Conservation (phyloP, 2,113 vertebrate genomes). For the Mormyrus lacerda region DNA sequence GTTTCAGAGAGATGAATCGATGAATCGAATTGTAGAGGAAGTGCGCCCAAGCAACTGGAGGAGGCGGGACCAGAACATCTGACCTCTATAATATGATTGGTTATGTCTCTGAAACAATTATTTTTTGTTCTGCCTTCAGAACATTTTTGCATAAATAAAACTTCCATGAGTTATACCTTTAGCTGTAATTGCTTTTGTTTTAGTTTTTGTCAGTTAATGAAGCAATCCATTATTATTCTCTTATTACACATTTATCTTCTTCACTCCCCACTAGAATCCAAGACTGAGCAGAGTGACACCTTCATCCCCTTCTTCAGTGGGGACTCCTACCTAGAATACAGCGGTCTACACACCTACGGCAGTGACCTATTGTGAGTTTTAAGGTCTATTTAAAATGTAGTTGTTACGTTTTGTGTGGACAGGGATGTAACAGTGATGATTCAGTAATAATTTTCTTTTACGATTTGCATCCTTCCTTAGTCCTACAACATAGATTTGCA, state of each 20-base stretch:
- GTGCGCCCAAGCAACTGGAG: no score
- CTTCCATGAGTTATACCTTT: not conserved
- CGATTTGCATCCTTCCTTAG: not conserved
- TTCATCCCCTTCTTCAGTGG: slow-evolving; percentile 83
- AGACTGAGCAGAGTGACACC: slow-evolving; percentile 56
- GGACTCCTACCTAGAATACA: slow-evolving; percentile 85
- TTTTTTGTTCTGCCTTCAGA: no score
- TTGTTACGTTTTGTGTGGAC: not conserved
- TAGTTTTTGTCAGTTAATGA: not conserved
- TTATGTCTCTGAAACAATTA: no score
- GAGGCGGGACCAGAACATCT: no score
- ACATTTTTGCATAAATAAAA: no score
- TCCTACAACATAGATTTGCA: not conserved
- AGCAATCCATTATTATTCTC: not conserved
- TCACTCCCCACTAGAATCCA: slow-evolving; percentile 36
- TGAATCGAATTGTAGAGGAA: no score
- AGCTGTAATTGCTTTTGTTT: not conserved
- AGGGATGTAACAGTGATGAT: not conserved
- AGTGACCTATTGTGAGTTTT: slow-evolving; percentile 80
- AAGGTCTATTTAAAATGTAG: not conserved
- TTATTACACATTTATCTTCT: not conserved
- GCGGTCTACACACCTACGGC: slow-evolving; percentile 79
- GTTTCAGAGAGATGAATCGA: no score
- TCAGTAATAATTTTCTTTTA: not conserved
- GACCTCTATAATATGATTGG: no score